These are phyloP conservation scores for Ptychoptera albimana DNA, from an alignment of 2,888 invertebrate genomes.

Conservation along the genomic window DNA sequence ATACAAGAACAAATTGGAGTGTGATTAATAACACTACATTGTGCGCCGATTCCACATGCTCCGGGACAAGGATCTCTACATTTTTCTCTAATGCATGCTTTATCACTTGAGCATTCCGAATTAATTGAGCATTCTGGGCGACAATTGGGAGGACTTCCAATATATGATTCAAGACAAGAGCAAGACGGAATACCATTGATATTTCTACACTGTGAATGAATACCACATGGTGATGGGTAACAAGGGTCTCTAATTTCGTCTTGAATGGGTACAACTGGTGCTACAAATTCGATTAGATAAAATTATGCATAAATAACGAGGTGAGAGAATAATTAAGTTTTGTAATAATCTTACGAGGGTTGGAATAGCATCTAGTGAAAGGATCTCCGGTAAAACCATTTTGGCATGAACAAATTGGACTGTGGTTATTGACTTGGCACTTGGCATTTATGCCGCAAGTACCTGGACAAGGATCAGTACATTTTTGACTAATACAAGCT, in stretches of 20 bases:
- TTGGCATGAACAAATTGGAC: constrained; percentile 65
- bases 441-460: constrained; percentile 64
- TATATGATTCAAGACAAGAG: constrained; percentile 50
- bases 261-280: too few species aligned
- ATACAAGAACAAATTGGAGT: constrained; percentile 53
- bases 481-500: constrained; percentile 62
- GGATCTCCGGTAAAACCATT: constrained; percentile 62
- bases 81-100: constrained; percentile 56
- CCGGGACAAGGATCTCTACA: constrained; percentile 58
- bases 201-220: constrained; percentile 48
- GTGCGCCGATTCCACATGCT: constrained; percentile 53
- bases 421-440: constrained; percentile 68
- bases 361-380: constrained; percentile 44
- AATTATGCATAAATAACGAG: too few species aligned
- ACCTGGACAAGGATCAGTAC: constrained; percentile 62
- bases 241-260: too few species aligned
- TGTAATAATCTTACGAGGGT: constrained; percentile 43
- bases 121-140: constrained; percentile 57
- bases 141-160: constrained; percentile 56
- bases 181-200: constrained; percentile 52
- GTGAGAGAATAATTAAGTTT: too few species aligned
- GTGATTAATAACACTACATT: constrained; percentile 56
- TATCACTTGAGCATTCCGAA: constrained; percentile 49
- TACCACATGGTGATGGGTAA: constrained; percentile 55
- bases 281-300: too few species aligned